A percentile compares a stretch with the other conserved stretches of the same genome.
Evolutionary conservation across 2,888 invertebrate genomes (phyloP).

Genomic region (Galerucella pusilla): DNA sequence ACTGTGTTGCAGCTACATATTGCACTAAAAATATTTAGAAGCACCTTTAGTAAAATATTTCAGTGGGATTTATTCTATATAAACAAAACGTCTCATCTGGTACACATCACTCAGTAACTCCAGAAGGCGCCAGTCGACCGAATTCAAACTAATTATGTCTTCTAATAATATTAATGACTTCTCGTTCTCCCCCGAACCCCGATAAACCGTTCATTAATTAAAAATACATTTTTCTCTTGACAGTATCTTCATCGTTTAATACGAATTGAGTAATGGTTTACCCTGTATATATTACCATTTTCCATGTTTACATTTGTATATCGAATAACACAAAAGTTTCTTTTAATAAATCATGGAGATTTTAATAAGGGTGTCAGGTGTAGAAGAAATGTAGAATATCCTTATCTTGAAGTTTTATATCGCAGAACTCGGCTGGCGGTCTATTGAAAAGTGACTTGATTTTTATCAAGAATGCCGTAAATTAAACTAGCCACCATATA

Average conservation of each 20-base stretch:
- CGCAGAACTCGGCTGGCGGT: conserved; percentile 50
- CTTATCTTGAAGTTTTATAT: conserved; percentile 52
- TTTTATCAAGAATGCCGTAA: conserved; percentile 46
- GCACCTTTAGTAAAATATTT: too few species aligned
- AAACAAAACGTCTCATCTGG: not conserved
- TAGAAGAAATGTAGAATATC: conserved; percentile 53
- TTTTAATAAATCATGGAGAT: conserved; percentile 47
- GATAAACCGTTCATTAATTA: conserved; percentile 37
- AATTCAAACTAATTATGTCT: conserved; percentile 24
- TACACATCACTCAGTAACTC: conserved; percentile 1
- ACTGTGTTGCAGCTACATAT: too few species aligned
- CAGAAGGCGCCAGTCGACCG: conserved; percentile 8
- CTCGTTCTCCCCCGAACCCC: conserved; percentile 12
- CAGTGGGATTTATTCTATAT: too few species aligned
- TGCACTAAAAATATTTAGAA: too few species aligned
- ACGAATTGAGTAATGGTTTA: conserved; percentile 34
- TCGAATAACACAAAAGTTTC: conserved; percentile 37
- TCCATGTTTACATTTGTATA: conserved; percentile 42
- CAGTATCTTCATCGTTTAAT: conserved; percentile 40
- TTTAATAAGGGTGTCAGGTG: conserved; percentile 54
- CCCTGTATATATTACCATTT: conserved; percentile 40
- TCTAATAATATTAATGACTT: conserved; percentile 32
- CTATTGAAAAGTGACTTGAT: conserved; percentile 53
- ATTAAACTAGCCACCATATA: conserved; percentile 1
- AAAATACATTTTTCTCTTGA: conserved; percentile 36